Evolutionary conservation across 1,140 invertebrate genomes (phyloP).

Genomic region (Calliphora vicina): DNA sequence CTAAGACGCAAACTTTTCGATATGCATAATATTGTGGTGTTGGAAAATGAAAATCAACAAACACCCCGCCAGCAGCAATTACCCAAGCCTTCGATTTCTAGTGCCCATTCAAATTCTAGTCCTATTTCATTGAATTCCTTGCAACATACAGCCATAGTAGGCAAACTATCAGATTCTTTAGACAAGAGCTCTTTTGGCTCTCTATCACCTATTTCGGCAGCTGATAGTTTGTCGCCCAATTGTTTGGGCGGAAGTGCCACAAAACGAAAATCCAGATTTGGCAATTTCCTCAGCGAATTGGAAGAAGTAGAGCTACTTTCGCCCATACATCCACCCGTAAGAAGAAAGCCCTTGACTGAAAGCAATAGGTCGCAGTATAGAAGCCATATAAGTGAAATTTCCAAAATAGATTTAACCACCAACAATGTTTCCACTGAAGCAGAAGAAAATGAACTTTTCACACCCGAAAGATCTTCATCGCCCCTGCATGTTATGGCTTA

Average conservation of each 20-base stretch:
- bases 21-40: slow-evolving; percentile 50
- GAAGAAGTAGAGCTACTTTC: slow-evolving; percentile 49
- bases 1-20: slow-evolving; percentile 59
- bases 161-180: slow-evolving; percentile 53
- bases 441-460: slow-evolving; percentile 44
- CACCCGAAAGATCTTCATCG: slow-evolving; percentile 57
- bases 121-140: slow-evolving; percentile 10
- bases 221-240: slow-evolving; percentile 44
- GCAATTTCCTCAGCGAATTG: slow-evolving; percentile 39
- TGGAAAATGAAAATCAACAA: slow-evolving; percentile 46
- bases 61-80: neutral
- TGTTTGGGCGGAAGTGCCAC: neutral
- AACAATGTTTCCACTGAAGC: slow-evolving; percentile 21
- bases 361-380: neutral
- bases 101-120: slow-evolving; percentile 38
- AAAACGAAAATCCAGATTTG: slow-evolving; percentile 32
- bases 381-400: neutral
- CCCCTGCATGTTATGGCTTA: slow-evolving; percentile 46
- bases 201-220: slow-evolving; percentile 56
- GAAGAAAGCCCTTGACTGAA: neutral
- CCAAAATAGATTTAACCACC: neutral
- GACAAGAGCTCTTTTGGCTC: slow-evolving; percentile 54
- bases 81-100: neutral
- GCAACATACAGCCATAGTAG: slow-evolving; percentile 44
- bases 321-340: slow-evolving; percentile 52